Conservation (phyloP, 1,140 invertebrate genomes). For the Zaprionus tsacasi region DNA sequence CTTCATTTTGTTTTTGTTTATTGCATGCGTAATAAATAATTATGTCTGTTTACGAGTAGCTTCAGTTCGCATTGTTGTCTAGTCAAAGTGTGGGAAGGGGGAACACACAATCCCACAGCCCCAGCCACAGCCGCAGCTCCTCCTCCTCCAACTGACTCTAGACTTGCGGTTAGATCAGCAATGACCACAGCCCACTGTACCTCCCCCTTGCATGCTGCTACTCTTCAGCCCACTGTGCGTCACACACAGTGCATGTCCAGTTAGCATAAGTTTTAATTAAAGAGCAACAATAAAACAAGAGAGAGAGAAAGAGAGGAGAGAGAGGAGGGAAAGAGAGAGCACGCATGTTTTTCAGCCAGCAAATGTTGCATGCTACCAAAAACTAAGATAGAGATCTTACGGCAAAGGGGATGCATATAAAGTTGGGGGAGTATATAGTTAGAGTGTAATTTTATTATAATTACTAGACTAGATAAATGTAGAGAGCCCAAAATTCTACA, state of each 20-base stretch:
- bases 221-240: background rate
- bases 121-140: conserved; percentile 23
- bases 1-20: conserved; percentile 59
- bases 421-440: background rate
- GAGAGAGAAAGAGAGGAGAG: background rate
- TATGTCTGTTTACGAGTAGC: conserved; percentile 35
- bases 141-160: conserved; percentile 1
- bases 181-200: background rate
- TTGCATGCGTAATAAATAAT: conserved; percentile 78
- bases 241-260: conserved; percentile 59
- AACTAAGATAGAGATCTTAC: background rate
- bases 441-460: too few relatives aligned
- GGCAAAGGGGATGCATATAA: background rate
- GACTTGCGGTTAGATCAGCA: conserved; percentile 50
- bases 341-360: conserved; percentile 60
- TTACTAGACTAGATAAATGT: too few relatives aligned
- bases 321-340: background rate
- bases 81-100: conserved; percentile 6
- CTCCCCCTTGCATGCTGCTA: background rate
- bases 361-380: conserved; percentile 68
- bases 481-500: too few relatives aligned
- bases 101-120: conserved; percentile 30
- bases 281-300: conserved; percentile 36
- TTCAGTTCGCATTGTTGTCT: conserved; percentile 24
- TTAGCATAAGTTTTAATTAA: conserved; percentile 79